Evolutionary conservation across 2,888 invertebrate species (phyloP).

Genomic region (Drosophila engyochracea): DNA sequence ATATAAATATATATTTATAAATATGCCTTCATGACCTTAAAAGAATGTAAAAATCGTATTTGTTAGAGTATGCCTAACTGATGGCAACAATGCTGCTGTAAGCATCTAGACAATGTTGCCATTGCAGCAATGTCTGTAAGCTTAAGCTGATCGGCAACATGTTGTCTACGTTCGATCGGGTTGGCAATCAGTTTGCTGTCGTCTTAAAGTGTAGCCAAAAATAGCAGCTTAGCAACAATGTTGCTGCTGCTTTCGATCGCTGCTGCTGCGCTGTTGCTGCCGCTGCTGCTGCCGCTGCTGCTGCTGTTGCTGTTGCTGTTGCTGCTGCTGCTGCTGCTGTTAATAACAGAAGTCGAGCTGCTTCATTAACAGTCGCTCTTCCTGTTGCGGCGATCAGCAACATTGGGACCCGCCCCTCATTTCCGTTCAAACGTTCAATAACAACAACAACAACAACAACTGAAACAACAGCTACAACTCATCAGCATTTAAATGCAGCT

Average conservation of each 20-base stretch:
- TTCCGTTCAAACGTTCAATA: constrained; percentile 43
- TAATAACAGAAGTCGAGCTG: constrained; percentile 17
- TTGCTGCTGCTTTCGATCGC: constrained; percentile 25
- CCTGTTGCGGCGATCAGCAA: constrained; percentile 33
- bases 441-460: constrained; percentile 26
- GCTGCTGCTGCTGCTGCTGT: constrained; percentile 26
- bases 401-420: constrained; percentile 52
- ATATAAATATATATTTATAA: constrained; percentile 1
- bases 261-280: constrained; percentile 1
- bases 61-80: not conserved
- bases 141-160: constrained; percentile 17
- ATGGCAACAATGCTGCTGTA: not conserved
- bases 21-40: constrained; percentile 23
- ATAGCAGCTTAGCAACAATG: constrained; percentile 28
- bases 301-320: constrained; percentile 23
- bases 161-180: constrained; percentile 5
- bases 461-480: constrained; percentile 27
- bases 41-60: not conserved
- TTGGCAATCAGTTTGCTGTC: not conserved
- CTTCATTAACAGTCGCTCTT: constrained; percentile 52
- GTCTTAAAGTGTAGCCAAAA: not conserved
- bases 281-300: constrained; percentile 2
- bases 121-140: not conserved
- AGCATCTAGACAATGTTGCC: not conserved
- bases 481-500: constrained; percentile 42